phyloP scores from a whole-genome alignment of 2,797 vertebrate genomes.

The Enteromius trimaculatus region DNA sequence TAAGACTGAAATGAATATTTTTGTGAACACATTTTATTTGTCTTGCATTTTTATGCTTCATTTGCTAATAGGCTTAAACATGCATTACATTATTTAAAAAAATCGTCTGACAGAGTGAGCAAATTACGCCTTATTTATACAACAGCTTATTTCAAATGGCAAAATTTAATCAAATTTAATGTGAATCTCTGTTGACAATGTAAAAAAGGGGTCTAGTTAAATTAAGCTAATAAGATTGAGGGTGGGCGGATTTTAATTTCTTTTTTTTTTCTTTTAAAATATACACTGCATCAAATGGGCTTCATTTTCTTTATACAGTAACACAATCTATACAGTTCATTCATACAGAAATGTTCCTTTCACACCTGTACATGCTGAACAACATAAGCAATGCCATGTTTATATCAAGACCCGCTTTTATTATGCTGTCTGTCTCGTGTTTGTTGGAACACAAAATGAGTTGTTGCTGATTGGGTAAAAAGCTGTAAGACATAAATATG shows the following conservation, averaged over 20 bases:
- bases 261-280: background rate
- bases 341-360: background rate
- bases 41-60: slow-evolving; percentile 4
- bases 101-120: background rate
- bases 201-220: background rate
- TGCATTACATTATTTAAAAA: background rate
- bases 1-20: background rate
- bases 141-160: background rate
- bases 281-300: background rate
- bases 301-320: background rate
- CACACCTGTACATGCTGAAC: background rate
- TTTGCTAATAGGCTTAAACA: slow-evolving; percentile 1
- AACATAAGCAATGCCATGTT: background rate
- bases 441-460: slow-evolving; percentile 16
- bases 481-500: slow-evolving; percentile 12
- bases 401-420: background rate
- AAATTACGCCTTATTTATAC: background rate
- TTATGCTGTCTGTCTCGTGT: slow-evolving; percentile 18
- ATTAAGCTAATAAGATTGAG: background rate
- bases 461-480: slow-evolving; percentile 26
- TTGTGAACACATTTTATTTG: slow-evolving; percentile 4
- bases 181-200: background rate
- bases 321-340: background rate
- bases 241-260: too few relatives aligned
- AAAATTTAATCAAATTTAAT: background rate